Evolutionary conservation across 37 sponge, comb jelly and placozoan genomes (phyloP), one percentile per base, ranked within the genome.

Genomic region (Hormiphora californensis): DNA sequence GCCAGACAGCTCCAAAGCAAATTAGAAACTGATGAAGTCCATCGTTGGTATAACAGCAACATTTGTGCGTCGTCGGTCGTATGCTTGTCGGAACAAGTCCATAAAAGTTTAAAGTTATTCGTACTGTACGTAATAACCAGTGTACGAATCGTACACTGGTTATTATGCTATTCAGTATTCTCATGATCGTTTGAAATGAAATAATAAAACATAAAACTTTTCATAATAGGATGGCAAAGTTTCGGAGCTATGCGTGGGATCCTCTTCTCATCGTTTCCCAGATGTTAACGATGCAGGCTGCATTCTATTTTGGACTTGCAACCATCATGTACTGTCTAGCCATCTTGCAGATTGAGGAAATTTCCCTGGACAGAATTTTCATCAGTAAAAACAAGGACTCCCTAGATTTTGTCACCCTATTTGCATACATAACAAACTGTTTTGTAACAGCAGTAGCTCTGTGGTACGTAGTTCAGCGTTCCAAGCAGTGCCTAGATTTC

Each of bases 161-260:
- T n/a, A n/a, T n/a, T n/a, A n/a, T n/a, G n/a, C n/a, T n/a, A n/a
- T n/a, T n/a, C n/a, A n/a, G n/a, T n/a, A n/a, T n/a, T n/a, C n/a
- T n/a, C n/a, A n/a, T n/a, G n/a, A n/a, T n/a, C n/a, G n/a, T n/a
- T n/a, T n/a, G n/a, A n/a, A n/a, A n/a, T n/a, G n/a, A n/a, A n/a
- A n/a, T n/a, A n/a, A n/a, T n/a, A n/a, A n/a, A n/a, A n/a, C n/a
- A n/a, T n/a, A n/a, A n/a, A n/a, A n/a, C n/a, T n/a, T n/a, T n/a
- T n/a, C n/a, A n/a, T n/a, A n/a, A n/a, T n/a, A n/a, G n/a, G n/a
- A 73, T 73, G 81, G 81, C 81, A 40, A 43, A 73, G 44, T 73
- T 73, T 46, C 40, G 81, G 23, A 73, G 38, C 35, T 73, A 73
- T 28, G 40, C 81, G n/a, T 73, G 81, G 81, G 81, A 73, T 21